These are phyloP conservation scores for Conops quadrifasciatus DNA, from an alignment of 2,888 invertebrate genomes.

Conservation along the genomic window DNA sequence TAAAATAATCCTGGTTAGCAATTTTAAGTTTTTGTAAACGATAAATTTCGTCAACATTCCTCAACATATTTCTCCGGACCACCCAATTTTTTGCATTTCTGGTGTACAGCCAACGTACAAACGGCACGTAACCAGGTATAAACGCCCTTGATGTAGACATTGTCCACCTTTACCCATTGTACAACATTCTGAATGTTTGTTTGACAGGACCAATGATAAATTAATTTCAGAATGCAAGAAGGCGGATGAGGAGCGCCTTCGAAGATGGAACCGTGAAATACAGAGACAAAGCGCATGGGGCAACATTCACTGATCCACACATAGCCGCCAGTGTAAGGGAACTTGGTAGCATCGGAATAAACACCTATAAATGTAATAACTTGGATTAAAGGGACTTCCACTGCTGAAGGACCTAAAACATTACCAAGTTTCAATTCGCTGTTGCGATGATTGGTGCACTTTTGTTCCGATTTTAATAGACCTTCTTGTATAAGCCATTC, in stretches of 20 bases:
- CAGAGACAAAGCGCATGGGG: constrained; percentile 83
- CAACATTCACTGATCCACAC: constrained; percentile 93
- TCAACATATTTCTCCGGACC: constrained; percentile 77
- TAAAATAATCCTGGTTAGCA: not conserved
- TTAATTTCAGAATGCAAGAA: constrained; percentile 80
- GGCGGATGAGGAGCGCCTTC: constrained; percentile 87
- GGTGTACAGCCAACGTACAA: constrained; percentile 82
- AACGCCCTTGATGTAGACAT: constrained; percentile 72
- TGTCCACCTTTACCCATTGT: constrained; percentile 86
- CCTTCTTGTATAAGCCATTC: constrained; percentile 92
- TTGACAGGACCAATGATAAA: constrained; percentile 93
- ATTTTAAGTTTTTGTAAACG: not conserved
- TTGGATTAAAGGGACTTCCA: no score
- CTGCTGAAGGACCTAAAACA: no score
- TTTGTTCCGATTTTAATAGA: constrained; percentile 80
- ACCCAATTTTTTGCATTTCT: constrained; percentile 78
- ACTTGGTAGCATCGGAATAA: constrained; percentile 85
- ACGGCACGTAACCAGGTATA: constrained; percentile 79
- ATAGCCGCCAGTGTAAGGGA: constrained; percentile 88
- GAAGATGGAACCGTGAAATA: constrained; percentile 86
- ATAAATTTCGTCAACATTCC: constrained; percentile 47
- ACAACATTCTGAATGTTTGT: constrained; percentile 88
- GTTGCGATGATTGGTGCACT: constrained; percentile 74
- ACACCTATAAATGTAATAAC: constrained; percentile 70
- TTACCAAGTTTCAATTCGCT: constrained; percentile 79